Evolutionary conservation across 2,888 invertebrate species (phyloP).

Genomic region (Erebia palarica): DNA sequence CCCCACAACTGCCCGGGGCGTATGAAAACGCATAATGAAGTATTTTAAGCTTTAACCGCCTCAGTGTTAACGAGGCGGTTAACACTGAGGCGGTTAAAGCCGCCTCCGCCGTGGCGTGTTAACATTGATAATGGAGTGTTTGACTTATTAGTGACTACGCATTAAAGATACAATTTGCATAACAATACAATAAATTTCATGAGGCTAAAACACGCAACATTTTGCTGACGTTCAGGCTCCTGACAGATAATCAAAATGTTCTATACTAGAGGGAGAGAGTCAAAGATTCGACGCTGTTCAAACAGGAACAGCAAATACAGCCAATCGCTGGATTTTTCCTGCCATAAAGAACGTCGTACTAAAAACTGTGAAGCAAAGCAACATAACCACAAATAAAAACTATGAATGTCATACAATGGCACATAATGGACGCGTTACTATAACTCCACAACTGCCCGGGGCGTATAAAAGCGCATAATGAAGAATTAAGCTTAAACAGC

Average conservation of each 20-base stretch:
- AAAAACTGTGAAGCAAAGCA: neutral
- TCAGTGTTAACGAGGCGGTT: no score
- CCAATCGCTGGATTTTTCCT: no score
- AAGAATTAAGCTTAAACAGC: constrained; percentile 39
- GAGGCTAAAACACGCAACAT: no score
- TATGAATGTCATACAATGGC: neutral
- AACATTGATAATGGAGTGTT: constrained; percentile 34
- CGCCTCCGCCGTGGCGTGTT: constrained; percentile 23
- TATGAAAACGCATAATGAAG: constrained; percentile 39
- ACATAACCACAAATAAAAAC: constrained; percentile 5
- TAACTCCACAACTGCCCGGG: constrained; percentile 34
- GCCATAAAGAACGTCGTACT: neutral
- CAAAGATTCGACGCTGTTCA: no score
- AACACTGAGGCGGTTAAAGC: constrained; percentile 37
- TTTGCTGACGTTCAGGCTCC: no score
- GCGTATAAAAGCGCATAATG: constrained; percentile 39
- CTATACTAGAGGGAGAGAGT: no score
- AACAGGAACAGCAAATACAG: no score
- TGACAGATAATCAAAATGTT: no score
- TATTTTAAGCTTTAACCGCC: constrained; percentile 38
- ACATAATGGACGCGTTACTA: constrained; percentile 19
- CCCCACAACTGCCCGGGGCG: constrained; percentile 35
- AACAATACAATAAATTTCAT: no score
- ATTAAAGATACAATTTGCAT: no score
- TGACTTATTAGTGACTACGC: constrained; percentile 34